Percentiles rank a stretch among this genome's conserved stretches.
Conservation (phyloP, 2,797 vertebrate species). For the Microcaecilia unicolor region DNA sequence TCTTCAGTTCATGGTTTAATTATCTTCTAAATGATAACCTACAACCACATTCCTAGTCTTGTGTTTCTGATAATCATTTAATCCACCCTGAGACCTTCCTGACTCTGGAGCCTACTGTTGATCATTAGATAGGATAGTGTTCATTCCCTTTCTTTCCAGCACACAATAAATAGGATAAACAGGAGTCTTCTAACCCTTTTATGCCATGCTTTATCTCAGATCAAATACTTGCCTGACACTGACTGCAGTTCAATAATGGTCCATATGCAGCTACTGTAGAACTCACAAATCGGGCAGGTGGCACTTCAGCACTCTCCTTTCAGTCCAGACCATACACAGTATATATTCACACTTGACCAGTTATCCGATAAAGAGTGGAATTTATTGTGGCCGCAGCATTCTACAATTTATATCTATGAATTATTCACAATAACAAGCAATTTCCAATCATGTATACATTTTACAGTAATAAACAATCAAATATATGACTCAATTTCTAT, state of each 20-base stretch:
- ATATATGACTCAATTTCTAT: too few species aligned
- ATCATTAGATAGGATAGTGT: constrained; percentile 6
- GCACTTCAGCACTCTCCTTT: too few species aligned
- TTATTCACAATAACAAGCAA: too few species aligned
- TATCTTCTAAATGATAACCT: constrained; percentile 23
- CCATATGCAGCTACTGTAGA: constrained; percentile 40
- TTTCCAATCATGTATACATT: too few species aligned
- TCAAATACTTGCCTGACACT: constrained; percentile 34
- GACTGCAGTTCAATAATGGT: constrained; percentile 31
- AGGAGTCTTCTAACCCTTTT: not conserved
- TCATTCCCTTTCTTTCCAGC: constrained; percentile 1
- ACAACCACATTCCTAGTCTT: constrained; percentile 8
- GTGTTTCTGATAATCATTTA: constrained; percentile 14
- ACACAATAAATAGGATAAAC: constrained; percentile 5
- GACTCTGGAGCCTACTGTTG: not conserved
- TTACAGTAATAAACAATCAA: too few species aligned
- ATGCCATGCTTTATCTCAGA: constrained; percentile 10
- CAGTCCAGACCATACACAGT: too few species aligned
- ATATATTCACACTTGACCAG: too few species aligned
- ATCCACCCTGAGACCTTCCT: not conserved
- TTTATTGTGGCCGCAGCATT: too few species aligned
- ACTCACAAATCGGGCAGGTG: too few species aligned
- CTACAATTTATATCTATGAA: too few species aligned
- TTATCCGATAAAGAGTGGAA: too few species aligned
- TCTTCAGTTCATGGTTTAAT: not conserved